These are phyloP conservation scores for Haliclystus octoradiatus DNA, from an alignment of 30 jellyfish, hydroid and myxozoan species.

Conservation along the genomic window DNA sequence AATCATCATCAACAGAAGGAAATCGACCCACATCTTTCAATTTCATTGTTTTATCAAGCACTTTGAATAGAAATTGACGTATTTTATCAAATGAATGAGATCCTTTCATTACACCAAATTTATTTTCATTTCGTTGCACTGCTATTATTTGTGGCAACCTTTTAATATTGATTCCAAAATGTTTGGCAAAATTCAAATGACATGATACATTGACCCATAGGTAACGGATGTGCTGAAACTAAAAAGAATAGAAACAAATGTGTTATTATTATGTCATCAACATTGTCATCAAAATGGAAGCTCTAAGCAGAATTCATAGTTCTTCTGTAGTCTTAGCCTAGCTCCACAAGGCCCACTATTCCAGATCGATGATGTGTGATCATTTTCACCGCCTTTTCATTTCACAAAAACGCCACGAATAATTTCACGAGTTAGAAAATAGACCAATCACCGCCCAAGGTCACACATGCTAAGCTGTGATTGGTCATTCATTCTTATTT, in stretches of 20 bases:
- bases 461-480: too few relatives aligned
- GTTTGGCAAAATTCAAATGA: slow-evolving; percentile 35
- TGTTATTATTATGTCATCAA: too few relatives aligned
- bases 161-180: slow-evolving; percentile 27
- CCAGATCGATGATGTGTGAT: too few relatives aligned
- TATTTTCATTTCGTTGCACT: slow-evolving; percentile 10
- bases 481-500: too few relatives aligned
- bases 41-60: slow-evolving; percentile 30
- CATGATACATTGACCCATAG: slow-evolving; percentile 59
- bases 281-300: too few relatives aligned
- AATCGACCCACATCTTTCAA: slow-evolving; percentile 7
- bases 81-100: slow-evolving; percentile 21
- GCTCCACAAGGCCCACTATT: too few relatives aligned
- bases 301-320: too few relatives aligned
- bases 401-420: too few relatives aligned
- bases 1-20: slow-evolving; percentile 17
- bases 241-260: neutral
- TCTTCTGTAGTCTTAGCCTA: too few relatives aligned
- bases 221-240: slow-evolving; percentile 62
- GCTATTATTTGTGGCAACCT: slow-evolving; percentile 44
- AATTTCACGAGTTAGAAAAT: too few relatives aligned
- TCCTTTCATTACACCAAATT: slow-evolving; percentile 22
- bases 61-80: slow-evolving; percentile 27
- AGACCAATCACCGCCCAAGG: too few relatives aligned
- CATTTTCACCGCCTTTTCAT: too few relatives aligned